phyloP scores from a whole-genome alignment of 2,113 vertebrate species.

The Syngnathus scovelli region DNA sequence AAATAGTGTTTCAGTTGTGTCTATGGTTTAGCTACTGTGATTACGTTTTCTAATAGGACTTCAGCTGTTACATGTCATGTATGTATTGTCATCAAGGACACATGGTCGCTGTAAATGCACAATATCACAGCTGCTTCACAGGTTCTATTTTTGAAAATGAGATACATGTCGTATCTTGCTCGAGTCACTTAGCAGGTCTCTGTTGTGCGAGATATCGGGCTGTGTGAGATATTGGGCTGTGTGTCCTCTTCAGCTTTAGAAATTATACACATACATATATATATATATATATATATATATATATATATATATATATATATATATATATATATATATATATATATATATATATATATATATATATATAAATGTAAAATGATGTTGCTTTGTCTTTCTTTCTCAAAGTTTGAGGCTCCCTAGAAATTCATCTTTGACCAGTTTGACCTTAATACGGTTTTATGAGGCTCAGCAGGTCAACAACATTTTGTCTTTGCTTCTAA shows the following conservation, averaged over 20 bases:
- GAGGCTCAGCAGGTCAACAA: neutral
- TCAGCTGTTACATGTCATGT: conserved; percentile 15
- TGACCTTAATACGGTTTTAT: conserved; percentile 11
- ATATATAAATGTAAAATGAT: neutral
- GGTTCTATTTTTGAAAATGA: conserved; percentile 43
- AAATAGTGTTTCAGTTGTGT: neutral
- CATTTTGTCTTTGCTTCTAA: neutral
- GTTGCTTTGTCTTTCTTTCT: conserved; percentile 1
- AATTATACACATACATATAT: neutral
- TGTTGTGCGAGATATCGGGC: conserved; percentile 28
- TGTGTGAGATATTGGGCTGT: conserved; percentile 23
- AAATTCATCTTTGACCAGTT: conserved; percentile 7
- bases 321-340: neutral
- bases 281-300: neutral
- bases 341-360: neutral
- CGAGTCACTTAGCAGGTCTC: conserved; percentile 38
- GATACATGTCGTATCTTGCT: conserved; percentile 54
- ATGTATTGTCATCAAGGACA: neutral
- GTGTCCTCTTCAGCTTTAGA: conserved; percentile 15
- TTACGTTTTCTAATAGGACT: conserved; percentile 8
- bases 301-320: neutral
- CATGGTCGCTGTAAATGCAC: conserved; percentile 28
- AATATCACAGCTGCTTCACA: conserved; percentile 35
- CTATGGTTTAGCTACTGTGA: neutral
- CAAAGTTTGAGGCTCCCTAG: neutral